Evolutionary conservation across 2,797 vertebrate genomes (phyloP), one percentile per base, ranked within the genome.

Genomic region (Tamandua tetradactyla): DNA sequence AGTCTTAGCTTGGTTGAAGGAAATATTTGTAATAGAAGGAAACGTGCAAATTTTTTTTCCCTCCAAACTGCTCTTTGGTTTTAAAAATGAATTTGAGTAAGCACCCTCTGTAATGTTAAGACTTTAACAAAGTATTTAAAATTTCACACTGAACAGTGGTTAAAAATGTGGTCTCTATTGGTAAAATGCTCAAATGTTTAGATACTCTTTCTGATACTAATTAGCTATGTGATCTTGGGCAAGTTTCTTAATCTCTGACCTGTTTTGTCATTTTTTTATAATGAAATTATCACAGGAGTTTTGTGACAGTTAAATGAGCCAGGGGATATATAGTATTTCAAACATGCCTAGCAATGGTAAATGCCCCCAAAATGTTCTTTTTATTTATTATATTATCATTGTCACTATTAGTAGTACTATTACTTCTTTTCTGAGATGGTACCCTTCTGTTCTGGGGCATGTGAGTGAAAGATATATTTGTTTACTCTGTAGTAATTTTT

Each of bases 211-310:
- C 92, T 95, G 89, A 95, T 74, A 95, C 72, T 91, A 92, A 69
- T 74, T 92, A 95, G 76, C 35, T 95, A 17, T 71, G 40, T 96
- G 85, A 92, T 93, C 74, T 82, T 94, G 62, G 72, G 49, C 72
- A 94, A 75, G 87, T 97, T 97, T 91, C 94, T 94, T 96, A 93
- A 96, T 95, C 83, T 95, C 66, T 94, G 95, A 94, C 93, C 87
- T 93, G 71, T 95, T 96, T 94, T 93, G 93, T 94, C 94, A 94
- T 80, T 96, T 96, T 97, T 55, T 55, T 55, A 18, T 55, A 55
- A 55, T 94, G 94, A 97, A 97, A 94, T 94, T 94, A 62, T 95
- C 93, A 59, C 20, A 91, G 76, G 55, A 82, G 47, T 87, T 91
- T 91, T 82, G 68, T 94, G 59, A 95, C 59, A 44, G 93, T 89